A percentile compares a stretch with the other conserved stretches of the same genome.
Evolutionary conservation across 2,888 invertebrate species (phyloP).

Genomic region (Caenorhabditis panamensis): DNA sequence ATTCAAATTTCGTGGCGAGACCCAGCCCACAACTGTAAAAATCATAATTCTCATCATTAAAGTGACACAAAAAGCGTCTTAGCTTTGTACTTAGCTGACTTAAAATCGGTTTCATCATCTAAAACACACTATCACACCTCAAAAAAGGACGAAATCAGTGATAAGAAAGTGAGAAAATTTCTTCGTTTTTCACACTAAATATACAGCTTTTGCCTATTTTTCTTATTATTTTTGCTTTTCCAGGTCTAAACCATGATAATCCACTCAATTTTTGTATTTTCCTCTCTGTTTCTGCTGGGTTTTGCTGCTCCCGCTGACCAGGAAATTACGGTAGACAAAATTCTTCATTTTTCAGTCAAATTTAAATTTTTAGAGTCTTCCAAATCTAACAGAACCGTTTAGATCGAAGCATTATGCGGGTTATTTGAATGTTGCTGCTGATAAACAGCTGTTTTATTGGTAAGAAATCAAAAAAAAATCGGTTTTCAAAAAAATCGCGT

Average conservation of each 20-base stretch:
- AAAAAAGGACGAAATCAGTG: not conserved
- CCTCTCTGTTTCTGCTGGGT: not conserved
- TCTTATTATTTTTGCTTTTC: not conserved
- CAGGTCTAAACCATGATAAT: not conserved
- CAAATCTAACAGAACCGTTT: constrained; percentile 64
- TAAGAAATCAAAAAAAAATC: too few relatives aligned
- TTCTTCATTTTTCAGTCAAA: not conserved
- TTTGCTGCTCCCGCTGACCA: constrained; percentile 23
- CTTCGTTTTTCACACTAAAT: not conserved
- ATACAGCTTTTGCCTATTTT: too few relatives aligned
- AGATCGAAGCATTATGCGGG: constrained; percentile 82
- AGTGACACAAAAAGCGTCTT: too few relatives aligned
- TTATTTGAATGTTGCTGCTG: constrained; percentile 81
- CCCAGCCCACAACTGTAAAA: too few relatives aligned
- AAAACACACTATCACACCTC: not conserved
- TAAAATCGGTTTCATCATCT: not conserved
- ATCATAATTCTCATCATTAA: too few relatives aligned
- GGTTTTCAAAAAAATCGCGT: too few relatives aligned
- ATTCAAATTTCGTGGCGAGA: too few relatives aligned
- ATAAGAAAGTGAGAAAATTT: not conserved
- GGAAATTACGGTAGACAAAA: constrained; percentile 12
- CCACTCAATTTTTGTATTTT: not conserved
- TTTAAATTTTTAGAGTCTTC: constrained; percentile 44
- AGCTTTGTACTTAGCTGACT: not conserved
- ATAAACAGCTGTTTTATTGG: constrained; percentile 82